phyloP scores from a whole-genome alignment of 2,888 invertebrate genomes.

The Lochmaea capreae region DNA sequence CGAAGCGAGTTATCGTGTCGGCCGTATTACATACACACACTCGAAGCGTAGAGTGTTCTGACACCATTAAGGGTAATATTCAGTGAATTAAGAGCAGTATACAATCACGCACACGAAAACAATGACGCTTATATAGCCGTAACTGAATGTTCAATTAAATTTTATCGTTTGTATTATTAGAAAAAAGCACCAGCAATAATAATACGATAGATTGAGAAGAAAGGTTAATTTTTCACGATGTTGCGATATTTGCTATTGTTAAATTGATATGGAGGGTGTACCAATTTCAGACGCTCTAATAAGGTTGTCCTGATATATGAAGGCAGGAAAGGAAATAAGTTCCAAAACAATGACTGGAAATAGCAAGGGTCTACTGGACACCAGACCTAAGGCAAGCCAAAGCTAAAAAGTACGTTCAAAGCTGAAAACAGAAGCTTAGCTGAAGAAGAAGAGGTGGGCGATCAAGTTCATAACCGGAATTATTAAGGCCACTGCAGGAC shows the following conservation, averaged over 20 bases:
- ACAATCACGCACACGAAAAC: slow-evolving; percentile 24
- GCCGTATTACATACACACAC: slow-evolving; percentile 41
- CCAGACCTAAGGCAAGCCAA: no score
- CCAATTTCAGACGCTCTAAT: not conserved
- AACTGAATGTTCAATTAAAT: slow-evolving; percentile 26
- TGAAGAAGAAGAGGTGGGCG: no score
- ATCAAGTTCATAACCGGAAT: no score
- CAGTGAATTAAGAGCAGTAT: slow-evolving; percentile 42
- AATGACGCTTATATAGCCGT: slow-evolving; percentile 3
- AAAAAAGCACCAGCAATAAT: not conserved
- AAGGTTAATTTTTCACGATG: no score
- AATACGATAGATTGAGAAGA: not conserved
- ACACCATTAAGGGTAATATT: slow-evolving; percentile 45
- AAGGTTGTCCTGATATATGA: no score
- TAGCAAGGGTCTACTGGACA: no score
- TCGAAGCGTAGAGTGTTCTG: slow-evolving; percentile 39
- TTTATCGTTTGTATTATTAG: slow-evolving; percentile 16
- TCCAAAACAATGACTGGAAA: no score
- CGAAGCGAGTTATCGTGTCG: slow-evolving; percentile 34
- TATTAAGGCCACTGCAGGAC: no score
- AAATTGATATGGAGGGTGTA: not conserved
- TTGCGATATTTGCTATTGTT: not conserved
- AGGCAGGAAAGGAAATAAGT: no score
- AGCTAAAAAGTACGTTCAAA: no score
- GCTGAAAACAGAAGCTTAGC: no score